phyloP scores from a whole-genome alignment of 2,888 invertebrate genomes.

The Clanis bilineata region DNA sequence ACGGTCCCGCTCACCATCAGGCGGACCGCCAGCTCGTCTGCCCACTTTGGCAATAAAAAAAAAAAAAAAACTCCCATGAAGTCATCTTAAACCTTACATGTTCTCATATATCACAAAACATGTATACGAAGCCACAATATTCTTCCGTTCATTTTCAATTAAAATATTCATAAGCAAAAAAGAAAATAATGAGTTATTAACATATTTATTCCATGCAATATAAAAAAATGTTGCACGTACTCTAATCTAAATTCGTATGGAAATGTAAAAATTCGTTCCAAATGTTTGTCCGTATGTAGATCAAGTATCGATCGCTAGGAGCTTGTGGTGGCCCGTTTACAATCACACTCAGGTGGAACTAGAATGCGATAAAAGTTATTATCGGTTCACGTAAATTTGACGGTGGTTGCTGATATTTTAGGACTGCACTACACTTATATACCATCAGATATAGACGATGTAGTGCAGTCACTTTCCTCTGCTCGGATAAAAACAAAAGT shows the following conservation, averaged over 20 bases:
- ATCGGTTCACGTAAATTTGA: no score
- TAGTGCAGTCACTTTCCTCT: no score
- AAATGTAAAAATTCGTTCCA: conserved; percentile 18
- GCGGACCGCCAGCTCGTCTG: no score
- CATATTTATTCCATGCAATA: not conserved
- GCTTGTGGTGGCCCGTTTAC: not conserved
- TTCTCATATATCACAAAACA: not conserved
- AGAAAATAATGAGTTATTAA: not conserved
- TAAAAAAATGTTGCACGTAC: not conserved
- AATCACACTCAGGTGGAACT: not conserved
- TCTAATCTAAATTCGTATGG: not conserved
- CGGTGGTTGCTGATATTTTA: no score
- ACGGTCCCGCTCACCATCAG: no score
- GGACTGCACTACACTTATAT: no score
- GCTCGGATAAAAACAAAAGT: no score
- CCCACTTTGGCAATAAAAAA: no score
- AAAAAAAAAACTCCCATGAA: no score
- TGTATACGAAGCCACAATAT: not conserved
- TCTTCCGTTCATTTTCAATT: not conserved
- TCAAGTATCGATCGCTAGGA: conserved; percentile 2
- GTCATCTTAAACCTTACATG: not conserved
- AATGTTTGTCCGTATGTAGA: conserved; percentile 17
- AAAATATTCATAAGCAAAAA: not conserved
- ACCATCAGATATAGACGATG: no score
- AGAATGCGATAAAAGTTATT: not conserved